Base-by-base conservation (phyloP, 2,888 invertebrate genomes). In the Margaritifera margaritifera region DNA sequence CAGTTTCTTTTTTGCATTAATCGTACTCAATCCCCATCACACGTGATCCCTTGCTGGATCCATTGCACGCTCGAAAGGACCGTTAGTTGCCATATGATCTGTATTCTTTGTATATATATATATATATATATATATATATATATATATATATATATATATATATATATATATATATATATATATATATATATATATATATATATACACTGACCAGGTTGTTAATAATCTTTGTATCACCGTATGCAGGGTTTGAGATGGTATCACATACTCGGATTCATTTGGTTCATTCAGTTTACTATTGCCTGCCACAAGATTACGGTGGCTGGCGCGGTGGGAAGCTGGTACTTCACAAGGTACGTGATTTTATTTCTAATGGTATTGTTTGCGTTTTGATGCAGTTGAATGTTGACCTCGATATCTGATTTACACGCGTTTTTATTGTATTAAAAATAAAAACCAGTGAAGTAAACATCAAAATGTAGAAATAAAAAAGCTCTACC, bases 281-380 rank as follows among this genome's bases (percentile, higher is more conserved):
- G 97, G 97, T 94, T 94, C 19, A 93, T 95, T 15, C 97, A 97
- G 91, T 97, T 97, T 87, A 95, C 97, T 76, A 93, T 95, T 84
- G 96, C 95, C 4, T 96, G 97, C 86, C 97, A 98, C 89, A 95
- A 95, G 88, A 95, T 97, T 93, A 94, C 96, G 1, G 94, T 97
- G 74, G 95, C 97, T 18, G 96, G 97, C 19, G 94, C 97, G 25
- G 96, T 97, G 5, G 95, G 96, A 0, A 94, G 94, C 84, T 98
- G 97, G 97, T 97, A 96, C 89, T 98, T 98, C 85, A 91, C 92
- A 82, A 93, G 93, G 95, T 94, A 63, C 60, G 72, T 57, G 1
- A 24, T 42, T 19, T 4, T 24, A 19, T 27, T 50, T 22, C 20
- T 42, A 52, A 22, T 11, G 52, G 1, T 31, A 54, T 27, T 8